A percentile compares a stretch with the other conserved stretches of the same genome.
phyloP scores from a whole-genome alignment of 2,888 invertebrate species.

The Acrobasis consociella region DNA sequence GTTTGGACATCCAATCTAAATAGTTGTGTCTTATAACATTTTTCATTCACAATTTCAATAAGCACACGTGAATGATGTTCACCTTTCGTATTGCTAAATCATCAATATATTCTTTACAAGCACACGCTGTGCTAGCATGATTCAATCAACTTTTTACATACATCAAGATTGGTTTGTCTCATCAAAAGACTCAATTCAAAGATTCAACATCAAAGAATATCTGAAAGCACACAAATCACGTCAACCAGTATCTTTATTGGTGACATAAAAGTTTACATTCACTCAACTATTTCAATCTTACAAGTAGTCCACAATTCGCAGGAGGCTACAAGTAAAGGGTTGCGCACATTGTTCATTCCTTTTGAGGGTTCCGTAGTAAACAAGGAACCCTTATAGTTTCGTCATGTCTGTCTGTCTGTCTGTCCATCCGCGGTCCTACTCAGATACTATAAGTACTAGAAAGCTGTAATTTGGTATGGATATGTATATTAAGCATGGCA shows the following conservation, averaged over 20 bases:
- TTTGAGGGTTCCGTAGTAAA: no score
- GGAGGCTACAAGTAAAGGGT: constrained; percentile 10
- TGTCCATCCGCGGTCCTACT: no score
- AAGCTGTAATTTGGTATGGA: no score
- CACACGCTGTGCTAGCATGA: background rate
- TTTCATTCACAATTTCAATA: no score
- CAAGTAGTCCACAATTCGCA: constrained; percentile 16
- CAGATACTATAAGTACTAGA: no score
- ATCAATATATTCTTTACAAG: background rate
- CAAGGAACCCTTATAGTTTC: no score
- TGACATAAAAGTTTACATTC: constrained; percentile 22
- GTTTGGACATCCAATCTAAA: no score
- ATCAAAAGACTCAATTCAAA: constrained; percentile 14
- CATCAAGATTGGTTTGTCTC: constrained; percentile 1
- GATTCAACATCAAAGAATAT: constrained; percentile 14
- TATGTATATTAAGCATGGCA: no score
- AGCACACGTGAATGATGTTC: no score
- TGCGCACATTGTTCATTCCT: no score
- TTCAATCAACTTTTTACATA: background rate
- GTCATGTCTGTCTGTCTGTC: no score
- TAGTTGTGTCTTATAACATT: no score
- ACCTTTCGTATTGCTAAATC: background rate
- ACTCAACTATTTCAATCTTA: constrained; percentile 8
- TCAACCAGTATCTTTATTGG: constrained; percentile 18
- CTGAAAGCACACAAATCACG: constrained; percentile 13